Conservation (phyloP, 1,140 invertebrate genomes). For the Gerris buenoi region DNA sequence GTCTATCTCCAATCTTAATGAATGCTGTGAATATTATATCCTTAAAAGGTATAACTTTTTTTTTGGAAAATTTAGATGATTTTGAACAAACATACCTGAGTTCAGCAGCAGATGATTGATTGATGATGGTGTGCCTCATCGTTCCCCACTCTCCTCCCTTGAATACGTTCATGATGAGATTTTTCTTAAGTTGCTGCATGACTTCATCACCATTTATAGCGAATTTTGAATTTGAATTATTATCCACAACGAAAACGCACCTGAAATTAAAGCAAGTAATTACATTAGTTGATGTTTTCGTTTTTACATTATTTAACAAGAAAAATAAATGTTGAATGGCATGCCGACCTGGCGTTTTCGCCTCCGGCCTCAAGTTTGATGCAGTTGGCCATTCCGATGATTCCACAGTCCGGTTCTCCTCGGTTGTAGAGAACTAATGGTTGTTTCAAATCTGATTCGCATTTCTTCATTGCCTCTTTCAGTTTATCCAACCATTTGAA, state of each 20-base stretch:
- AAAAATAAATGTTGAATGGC: background rate
- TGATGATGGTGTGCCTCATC: constrained; percentile 58
- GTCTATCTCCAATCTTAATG: too few species aligned
- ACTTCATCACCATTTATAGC: background rate
- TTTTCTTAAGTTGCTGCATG: constrained; percentile 45
- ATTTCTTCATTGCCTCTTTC: constrained; percentile 48
- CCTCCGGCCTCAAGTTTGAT: constrained; percentile 69
- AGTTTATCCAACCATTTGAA: constrained; percentile 69
- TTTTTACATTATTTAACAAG: background rate
- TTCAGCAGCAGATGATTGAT: constrained; percentile 38
- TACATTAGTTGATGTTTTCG: background rate
- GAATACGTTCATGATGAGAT: constrained; percentile 70
- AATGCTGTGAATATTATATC: too few species aligned
- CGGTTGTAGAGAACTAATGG: constrained; percentile 56
- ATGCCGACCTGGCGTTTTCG: constrained; percentile 41
- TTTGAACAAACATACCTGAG: too few species aligned
- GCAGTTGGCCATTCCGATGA: constrained; percentile 79
- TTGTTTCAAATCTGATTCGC: constrained; percentile 35
- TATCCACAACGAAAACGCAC: constrained; percentile 15
- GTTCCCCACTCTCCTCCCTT: constrained; percentile 65
- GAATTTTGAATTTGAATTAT: constrained; percentile 3
- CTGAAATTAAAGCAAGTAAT: constrained; percentile 4
- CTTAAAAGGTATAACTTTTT: too few species aligned
- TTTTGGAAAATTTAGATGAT: too few species aligned
- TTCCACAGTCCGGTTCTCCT: constrained; percentile 50